Evolutionary conservation across 2,888 invertebrate genomes (phyloP).

Genomic region (Meandrusa payeni): DNA sequence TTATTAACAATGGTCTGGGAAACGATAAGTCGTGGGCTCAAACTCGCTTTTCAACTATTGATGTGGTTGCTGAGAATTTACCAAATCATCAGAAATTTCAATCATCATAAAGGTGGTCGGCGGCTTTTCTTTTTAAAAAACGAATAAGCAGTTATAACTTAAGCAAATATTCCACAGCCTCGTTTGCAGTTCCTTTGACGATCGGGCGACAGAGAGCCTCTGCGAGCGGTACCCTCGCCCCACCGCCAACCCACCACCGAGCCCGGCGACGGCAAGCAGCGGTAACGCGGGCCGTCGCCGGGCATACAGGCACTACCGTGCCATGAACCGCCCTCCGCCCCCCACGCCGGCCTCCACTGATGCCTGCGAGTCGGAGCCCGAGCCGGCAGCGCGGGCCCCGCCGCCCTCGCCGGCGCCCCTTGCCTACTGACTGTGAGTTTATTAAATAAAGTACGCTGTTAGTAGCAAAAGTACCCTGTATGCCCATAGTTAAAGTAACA

Average conservation of each 20-base stretch:
- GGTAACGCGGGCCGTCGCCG: constrained; percentile 83
- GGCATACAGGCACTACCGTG: constrained; percentile 88
- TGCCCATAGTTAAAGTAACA: no score
- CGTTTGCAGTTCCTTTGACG: constrained; percentile 18
- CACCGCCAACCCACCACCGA: constrained; percentile 94
- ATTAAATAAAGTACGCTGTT: no score
- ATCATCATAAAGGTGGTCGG: no score
- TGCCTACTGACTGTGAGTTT: constrained; percentile 13
- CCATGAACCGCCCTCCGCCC: constrained; percentile 94
- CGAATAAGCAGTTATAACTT: no score
- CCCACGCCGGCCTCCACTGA: constrained; percentile 97
- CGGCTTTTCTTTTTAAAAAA: no score
- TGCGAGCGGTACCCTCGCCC: constrained; percentile 90
- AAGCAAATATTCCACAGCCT: not conserved
- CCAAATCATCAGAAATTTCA: no score
- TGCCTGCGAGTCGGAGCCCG: constrained; percentile 91
- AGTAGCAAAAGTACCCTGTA: no score
- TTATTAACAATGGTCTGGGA: no score
- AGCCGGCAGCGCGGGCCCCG: constrained; percentile 90
- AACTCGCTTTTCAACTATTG: no score
- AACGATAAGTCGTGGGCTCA: no score
- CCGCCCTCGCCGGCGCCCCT: constrained; percentile 88
- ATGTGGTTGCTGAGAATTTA: no score
- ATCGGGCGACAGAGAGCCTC: constrained; percentile 83
- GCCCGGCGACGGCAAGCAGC: constrained; percentile 82